Evolutionary conservation across 2,797 vertebrate species (phyloP).

Genomic region (Peromyscus melanophrys): DNA sequence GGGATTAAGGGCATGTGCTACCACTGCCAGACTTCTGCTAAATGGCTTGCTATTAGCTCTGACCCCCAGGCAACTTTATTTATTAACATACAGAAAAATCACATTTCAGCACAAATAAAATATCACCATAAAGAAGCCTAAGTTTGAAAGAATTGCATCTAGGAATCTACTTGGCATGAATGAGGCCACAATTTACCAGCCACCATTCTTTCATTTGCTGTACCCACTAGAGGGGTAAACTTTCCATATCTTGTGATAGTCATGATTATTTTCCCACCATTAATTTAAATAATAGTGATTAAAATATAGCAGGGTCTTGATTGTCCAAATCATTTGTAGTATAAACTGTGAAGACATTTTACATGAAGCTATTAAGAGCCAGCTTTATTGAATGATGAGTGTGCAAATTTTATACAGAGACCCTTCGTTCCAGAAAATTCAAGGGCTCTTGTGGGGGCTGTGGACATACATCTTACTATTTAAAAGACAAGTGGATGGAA

Average conservation of each 20-base stretch:
- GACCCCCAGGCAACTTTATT: no score
- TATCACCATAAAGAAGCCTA: no score
- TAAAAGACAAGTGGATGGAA: neutral
- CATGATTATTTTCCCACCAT: neutral
- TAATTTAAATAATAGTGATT: neutral
- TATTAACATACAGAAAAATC: no score
- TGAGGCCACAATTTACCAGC: neutral
- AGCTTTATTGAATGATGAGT: neutral
- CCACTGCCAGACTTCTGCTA: no score
- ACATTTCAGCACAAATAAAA: no score
- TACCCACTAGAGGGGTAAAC: neutral
- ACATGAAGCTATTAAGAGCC: neutral
- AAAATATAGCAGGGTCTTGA: neutral
- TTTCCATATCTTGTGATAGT: neutral
- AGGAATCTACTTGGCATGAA: neutral
- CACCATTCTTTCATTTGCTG: neutral
- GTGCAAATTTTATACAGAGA: neutral
- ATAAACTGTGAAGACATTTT: neutral
- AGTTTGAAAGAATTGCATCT: rapidly evolving
- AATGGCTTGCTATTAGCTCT: no score
- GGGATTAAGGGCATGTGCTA: no score
- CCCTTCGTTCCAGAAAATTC: neutral
- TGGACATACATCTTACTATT: no score
- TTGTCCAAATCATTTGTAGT: neutral
- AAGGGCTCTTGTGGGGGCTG: neutral